phyloP scores from a whole-genome alignment of 1,140 invertebrate genomes.

The Laupala kohalensis region DNA sequence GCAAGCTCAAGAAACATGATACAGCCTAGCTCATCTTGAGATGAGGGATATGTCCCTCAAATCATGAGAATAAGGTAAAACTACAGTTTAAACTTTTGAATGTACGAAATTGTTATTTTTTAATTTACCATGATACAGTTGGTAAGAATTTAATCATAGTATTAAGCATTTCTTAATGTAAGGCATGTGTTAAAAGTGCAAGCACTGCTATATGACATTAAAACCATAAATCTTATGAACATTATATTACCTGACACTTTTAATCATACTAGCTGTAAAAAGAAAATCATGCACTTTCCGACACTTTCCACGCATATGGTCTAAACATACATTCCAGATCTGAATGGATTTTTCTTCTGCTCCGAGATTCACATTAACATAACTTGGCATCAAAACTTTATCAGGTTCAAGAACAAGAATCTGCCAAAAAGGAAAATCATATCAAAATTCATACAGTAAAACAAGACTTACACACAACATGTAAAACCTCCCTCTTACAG shows the following conservation, averaged over 20 bases:
- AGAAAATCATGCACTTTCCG: constrained; percentile 86
- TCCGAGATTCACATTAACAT: constrained; percentile 86
- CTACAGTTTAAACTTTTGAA: too few species aligned
- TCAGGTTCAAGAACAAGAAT: constrained; percentile 83
- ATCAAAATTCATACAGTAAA: background rate
- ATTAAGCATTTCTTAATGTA: too few species aligned
- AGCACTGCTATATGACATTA: too few species aligned
- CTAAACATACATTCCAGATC: constrained; percentile 72
- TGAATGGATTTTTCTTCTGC: constrained; percentile 83
- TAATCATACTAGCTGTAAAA: constrained; percentile 82
- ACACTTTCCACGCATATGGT: constrained; percentile 58
- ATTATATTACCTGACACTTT: constrained; percentile 68
- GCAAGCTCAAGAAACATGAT: too few species aligned
- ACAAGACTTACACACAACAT: background rate
- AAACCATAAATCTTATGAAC: too few species aligned
- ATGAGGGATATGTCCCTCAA: too few species aligned
- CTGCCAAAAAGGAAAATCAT: constrained; percentile 27
- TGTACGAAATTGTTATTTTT: too few species aligned
- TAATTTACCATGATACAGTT: too few species aligned
- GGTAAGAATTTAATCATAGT: too few species aligned
- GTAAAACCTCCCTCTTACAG: constrained; percentile 43
- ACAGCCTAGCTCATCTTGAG: too few species aligned
- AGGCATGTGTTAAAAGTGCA: too few species aligned
- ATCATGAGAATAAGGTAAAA: too few species aligned
- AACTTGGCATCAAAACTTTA: constrained; percentile 86